Evolutionary conservation across 1,140 invertebrate genomes (phyloP).

Genomic region (Oryctes rhinoceros): DNA sequence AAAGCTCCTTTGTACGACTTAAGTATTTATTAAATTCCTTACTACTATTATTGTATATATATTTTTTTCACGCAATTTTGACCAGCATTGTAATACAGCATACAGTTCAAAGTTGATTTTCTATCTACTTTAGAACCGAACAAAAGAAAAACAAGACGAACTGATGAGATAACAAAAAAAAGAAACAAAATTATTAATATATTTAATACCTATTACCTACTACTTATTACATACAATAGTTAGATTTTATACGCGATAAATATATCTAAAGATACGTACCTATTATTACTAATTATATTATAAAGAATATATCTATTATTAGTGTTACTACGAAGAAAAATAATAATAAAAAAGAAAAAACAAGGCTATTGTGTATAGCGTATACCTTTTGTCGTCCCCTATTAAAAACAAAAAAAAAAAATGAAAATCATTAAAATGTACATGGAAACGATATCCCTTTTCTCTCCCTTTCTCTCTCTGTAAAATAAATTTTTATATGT

Average conservation of each 20-base stretch:
- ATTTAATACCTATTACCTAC: too few relatives aligned
- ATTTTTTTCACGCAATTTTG: constrained; percentile 36
- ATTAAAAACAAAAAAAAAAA: too few relatives aligned
- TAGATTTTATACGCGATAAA: constrained; percentile 47
- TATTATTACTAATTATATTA: constrained; percentile 32
- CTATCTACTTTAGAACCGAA: neutral
- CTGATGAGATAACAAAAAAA: neutral
- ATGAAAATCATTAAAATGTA: too few relatives aligned
- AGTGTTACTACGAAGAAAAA: constrained; percentile 1
- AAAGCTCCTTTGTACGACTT: neutral
- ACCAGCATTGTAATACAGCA: constrained; percentile 31
- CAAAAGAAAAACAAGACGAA: constrained; percentile 1
- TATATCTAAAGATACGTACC: neutral
- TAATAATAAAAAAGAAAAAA: constrained; percentile 10
- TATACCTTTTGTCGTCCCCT: neutral
- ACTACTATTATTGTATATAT: constrained; percentile 25
- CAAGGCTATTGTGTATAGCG: neutral
- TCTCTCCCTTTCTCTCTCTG: neutral
- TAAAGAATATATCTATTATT: constrained; percentile 15
- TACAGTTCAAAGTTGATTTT: constrained; percentile 43
- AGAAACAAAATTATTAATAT: neutral
- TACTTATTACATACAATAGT: constrained; percentile 40
- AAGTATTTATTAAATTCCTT: neutral
- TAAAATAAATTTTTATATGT: neutral
- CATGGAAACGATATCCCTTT: too few relatives aligned